These are phyloP conservation scores for Etheostoma perlongum DNA, from an alignment of 2,797 vertebrate genomes.

Conservation along the genomic window DNA sequence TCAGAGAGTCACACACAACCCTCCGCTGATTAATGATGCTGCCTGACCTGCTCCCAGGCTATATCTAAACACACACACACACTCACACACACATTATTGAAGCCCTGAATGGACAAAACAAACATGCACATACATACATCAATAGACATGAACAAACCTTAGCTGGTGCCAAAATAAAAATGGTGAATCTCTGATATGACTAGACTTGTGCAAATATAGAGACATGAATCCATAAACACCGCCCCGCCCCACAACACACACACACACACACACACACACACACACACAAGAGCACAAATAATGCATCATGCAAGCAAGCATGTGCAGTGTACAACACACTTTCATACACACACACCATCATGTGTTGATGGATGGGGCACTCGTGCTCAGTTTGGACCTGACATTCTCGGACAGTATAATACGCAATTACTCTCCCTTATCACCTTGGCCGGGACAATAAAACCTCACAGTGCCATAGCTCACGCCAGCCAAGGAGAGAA, in stretches of 20 bases:
- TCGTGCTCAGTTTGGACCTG: slow-evolving; percentile 97
- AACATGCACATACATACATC: slow-evolving; percentile 48
- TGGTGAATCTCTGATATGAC: slow-evolving; percentile 53
- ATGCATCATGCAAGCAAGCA: slow-evolving; percentile 76
- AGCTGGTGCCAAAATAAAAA: slow-evolving; percentile 42
- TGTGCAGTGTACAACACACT: slow-evolving; percentile 58
- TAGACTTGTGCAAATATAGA: slow-evolving; percentile 44
- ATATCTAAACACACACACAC: slow-evolving; percentile 88
- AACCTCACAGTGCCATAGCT: slow-evolving; percentile 98
- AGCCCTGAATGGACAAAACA: slow-evolving; percentile 38
- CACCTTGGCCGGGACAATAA: slow-evolving; percentile 99
- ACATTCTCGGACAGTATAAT: slow-evolving; percentile 99
- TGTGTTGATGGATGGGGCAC: slow-evolving; percentile 97
- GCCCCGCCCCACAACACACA: slow-evolving; percentile 24
- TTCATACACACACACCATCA: slow-evolving; percentile 79
- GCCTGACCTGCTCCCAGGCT: slow-evolving; percentile 91
- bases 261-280: slow-evolving; percentile 21
- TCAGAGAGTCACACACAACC: slow-evolving; percentile 86
- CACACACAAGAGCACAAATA: slow-evolving; percentile 36
- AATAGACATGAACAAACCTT: slow-evolving; percentile 28
- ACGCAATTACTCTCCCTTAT: slow-evolving; percentile 99
- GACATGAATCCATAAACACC: slow-evolving; percentile 38
- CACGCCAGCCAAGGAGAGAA: slow-evolving; percentile 97
- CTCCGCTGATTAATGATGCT: slow-evolving; percentile 94
- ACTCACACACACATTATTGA: slow-evolving; percentile 22